Evolutionary conservation across 2,113 vertebrate species (phyloP), one percentile per base, ranked within the genome.

Genomic region (Xenopus borealis): DNA sequence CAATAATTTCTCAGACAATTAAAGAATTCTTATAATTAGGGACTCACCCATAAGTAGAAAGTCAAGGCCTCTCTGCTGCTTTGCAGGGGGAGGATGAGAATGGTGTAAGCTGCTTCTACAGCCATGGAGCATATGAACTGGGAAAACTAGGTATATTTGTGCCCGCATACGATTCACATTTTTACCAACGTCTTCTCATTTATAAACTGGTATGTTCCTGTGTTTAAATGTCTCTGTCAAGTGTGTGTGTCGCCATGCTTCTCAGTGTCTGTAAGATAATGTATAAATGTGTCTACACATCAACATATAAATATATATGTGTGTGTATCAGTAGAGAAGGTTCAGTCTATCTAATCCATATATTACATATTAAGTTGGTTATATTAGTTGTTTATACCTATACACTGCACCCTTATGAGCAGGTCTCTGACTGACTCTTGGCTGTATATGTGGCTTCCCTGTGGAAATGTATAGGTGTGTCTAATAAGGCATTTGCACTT

Each of bases 21-120:
- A 40, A 40, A 6, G 33, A 3, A 3, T 19, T 9, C 10, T n/a
- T 53, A 1, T 1, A 30, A 17, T 8, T 19, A 55, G 40, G 7
- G 52, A 83, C 84, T 85, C 73, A 86, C 85, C 86, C 86, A 87
- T 33, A 86, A 75, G 66, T 85, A 87, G 81, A 83, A 84, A 1
- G 12, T 68, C 55, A 81, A 45, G 3, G 66, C 80, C 44, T 81
- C 78, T 57, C 69, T 65, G 23, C 76, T 74, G 7, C 66, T 72
- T 47, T 27, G 67, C 71, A 81, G 59, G 0, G 82, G 82, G 58
- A 83, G 63, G 78, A 83, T 81, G 70, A 83, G 72, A 58, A 83
- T 78, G 55, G 80, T 83, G 50, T 83, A 83, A n/a, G 69, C 59
- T n/a, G 72, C 50, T 13, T 67, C 69, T 12, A 81, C 57, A 18